Evolutionary conservation across 2,113 vertebrate species (phyloP), one percentile per base, ranked within the genome.

Genomic region (Trochalopteron elliotii): DNA sequence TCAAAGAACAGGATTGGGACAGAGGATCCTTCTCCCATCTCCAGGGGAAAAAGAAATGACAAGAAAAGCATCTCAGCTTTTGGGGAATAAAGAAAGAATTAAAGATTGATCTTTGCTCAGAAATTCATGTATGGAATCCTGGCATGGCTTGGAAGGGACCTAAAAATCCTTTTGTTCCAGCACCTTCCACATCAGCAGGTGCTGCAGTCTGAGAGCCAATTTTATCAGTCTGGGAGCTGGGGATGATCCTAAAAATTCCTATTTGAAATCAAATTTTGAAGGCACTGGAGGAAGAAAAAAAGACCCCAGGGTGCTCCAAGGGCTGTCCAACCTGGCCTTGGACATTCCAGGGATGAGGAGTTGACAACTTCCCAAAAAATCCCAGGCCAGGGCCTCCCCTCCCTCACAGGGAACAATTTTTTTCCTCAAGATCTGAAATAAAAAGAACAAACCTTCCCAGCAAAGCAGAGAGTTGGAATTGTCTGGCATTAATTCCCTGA

Each of bases 261-360:
- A 20, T 45, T 45, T 45, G 19, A 45, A 45, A 45, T 20, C 44
- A 45, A 45, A 45, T 20, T 45, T 45, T 45, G 8, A 45, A 45
- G 19, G 44, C 19, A 45, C 19, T 45, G 19, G 19, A 20, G 4
- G 44, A 45, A 45, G 44, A 44, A 45, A 45, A 45, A 45, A 45
- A 45, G 3, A 1, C 2, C 7, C 57, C 49, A 55, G 33, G 33
- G 0, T 37, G 47, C 47, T 45, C 68, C 47, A 49, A 69, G 30
- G 23, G 18, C 33, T 35, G 15, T 31, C 57, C 81, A n/a, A 2
- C 6, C 30, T 24, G 30, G 25, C 44, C 53, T 33, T 17, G 55
- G 64, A 6, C 55, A 39, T 55, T 2, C 56, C 74, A 87, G 64
- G 74, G 45, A 69, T 61, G 63, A 67, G 61, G 61, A 56, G 1